phyloP scores from a whole-genome alignment of 2,797 vertebrate species.

The Pangasius djambal region DNA sequence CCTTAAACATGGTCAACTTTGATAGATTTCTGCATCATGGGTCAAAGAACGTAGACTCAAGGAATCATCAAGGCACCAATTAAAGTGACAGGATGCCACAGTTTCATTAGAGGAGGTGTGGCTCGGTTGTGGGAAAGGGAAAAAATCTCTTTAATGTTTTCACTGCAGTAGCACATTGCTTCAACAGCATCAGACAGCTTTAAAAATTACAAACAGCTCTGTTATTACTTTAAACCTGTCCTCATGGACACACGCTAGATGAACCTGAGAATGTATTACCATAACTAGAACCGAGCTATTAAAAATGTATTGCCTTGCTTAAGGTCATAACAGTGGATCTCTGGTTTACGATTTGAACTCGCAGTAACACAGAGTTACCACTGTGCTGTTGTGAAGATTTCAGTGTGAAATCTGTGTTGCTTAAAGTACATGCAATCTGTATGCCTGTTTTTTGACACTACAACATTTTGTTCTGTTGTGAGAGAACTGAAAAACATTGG shows the following conservation, averaged over 20 bases:
- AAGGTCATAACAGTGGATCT: background rate
- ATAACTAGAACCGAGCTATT: too few relatives aligned
- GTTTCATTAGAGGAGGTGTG: background rate
- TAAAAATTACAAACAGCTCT: background rate
- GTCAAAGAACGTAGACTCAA: background rate
- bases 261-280: background rate
- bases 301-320: background rate
- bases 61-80: background rate
- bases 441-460: background rate
- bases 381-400: background rate
- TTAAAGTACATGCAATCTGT: background rate
- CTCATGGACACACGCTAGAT: background rate
- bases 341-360: background rate
- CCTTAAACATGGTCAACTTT: background rate
- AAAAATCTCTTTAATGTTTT: background rate
- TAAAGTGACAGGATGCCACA: background rate
- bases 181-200: background rate
- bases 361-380: background rate
- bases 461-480: background rate
- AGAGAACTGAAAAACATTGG: slow-evolving; percentile 8
- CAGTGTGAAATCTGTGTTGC: background rate
- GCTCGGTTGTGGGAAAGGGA: background rate
- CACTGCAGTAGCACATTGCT: background rate
- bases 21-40: background rate
- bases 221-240: background rate